phyloP scores from a whole-genome alignment of 2,888 invertebrate genomes.

The Acrobasis consociella region DNA sequence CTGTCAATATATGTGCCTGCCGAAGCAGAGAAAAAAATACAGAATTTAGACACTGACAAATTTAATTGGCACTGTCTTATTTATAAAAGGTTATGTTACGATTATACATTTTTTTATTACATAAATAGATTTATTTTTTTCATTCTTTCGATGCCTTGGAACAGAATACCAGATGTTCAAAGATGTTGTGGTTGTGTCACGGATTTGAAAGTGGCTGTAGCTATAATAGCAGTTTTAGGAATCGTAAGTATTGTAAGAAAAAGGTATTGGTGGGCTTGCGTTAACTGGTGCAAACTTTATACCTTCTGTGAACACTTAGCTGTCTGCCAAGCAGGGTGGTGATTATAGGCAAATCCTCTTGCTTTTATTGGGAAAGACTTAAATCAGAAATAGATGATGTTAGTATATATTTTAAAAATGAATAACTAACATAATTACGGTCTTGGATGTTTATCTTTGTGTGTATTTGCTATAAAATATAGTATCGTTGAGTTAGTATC shows the following conservation, averaged over 20 bases:
- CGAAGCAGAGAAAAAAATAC: neutral
- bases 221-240: slow-evolving; percentile 61
- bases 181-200: slow-evolving; percentile 54
- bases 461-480: too few species aligned
- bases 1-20: neutral
- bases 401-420: too few species aligned
- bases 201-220: slow-evolving; percentile 54
- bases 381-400: too few species aligned
- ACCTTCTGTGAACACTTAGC: too few species aligned
- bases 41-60: neutral
- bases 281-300: too few species aligned
- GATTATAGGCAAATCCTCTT: too few species aligned
- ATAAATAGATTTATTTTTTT: neutral
- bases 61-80: slow-evolving; percentile 10
- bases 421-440: slow-evolving; percentile 11
- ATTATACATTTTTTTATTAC: neutral
- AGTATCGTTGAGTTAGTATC: too few species aligned
- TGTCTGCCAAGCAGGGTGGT: too few species aligned
- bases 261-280: neutral
- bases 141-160: slow-evolving; percentile 35
- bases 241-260: slow-evolving; percentile 62
- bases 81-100: neutral
- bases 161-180: slow-evolving; percentile 36
- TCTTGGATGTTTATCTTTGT: too few species aligned
- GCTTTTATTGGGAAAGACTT: too few species aligned